phyloP scores from a whole-genome alignment of 2,113 vertebrate genomes.

The Hippocampus guttulatus region DNA sequence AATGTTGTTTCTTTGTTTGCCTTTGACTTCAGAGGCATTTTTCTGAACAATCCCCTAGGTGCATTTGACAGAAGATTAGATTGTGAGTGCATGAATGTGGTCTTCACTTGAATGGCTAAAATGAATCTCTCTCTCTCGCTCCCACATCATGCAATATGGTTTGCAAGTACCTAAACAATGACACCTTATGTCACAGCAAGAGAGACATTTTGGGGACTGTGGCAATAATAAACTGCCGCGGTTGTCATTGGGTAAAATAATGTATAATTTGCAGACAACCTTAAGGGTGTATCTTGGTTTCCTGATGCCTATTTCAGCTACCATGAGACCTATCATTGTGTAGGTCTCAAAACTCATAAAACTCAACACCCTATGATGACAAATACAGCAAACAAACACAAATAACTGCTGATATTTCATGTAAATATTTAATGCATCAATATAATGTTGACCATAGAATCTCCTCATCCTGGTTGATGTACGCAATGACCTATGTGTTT shows the following conservation, averaged over 20 bases:
- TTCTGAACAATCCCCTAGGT: constrained; percentile 19
- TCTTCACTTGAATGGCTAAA: constrained; percentile 24
- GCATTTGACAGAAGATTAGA: constrained; percentile 34
- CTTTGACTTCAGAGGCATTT: constrained; percentile 42
- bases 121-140: constrained; percentile 12
- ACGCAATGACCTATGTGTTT: too few relatives aligned
- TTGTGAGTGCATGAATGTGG: constrained; percentile 3
- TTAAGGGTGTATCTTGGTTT: not conserved
- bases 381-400: too few relatives aligned
- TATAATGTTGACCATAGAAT: too few relatives aligned
- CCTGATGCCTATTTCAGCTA: not conserved
- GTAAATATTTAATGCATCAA: too few relatives aligned
- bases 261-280: not conserved
- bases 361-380: too few relatives aligned
- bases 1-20: constrained; percentile 26
- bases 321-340: too few relatives aligned
- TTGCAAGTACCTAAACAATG: constrained; percentile 11
- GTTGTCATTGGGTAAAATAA: not conserved
- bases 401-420: too few relatives aligned
- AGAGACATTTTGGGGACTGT: not conserved
- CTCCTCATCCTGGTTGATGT: too few relatives aligned
- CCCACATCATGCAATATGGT: not conserved
- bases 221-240: too few relatives aligned
- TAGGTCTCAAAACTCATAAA: too few relatives aligned
- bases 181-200: not conserved